Base-by-base conservation (phyloP, 2,888 invertebrate species). In the Idaea dimidiata region DNA sequence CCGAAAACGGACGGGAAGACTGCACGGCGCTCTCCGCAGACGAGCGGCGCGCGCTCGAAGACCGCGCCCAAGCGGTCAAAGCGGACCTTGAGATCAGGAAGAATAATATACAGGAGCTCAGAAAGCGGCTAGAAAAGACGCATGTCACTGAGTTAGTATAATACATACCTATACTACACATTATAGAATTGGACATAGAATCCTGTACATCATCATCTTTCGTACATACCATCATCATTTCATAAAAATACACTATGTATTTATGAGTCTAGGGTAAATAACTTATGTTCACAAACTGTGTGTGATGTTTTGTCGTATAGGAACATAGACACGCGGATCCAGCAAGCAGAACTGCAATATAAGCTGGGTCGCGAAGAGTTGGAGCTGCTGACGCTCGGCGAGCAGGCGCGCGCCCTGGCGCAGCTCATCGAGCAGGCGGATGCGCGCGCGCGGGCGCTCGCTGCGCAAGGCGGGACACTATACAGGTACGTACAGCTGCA, bases 331-430 rank as follows among this genome's bases (percentile, higher is more conserved):
- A 95, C 96, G 58, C 94, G 97, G 72, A 97, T 98, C 81, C 96
- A 97, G 78, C 97, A 97, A 81, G 98, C 98, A 0, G 98, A 98
- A 87, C 88, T 97, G 73, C 97, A 97, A 82, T 97, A 97, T 85
- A 96, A 97, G 82, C 89, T 97, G 71, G 97, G 97, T 0, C 94
- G 97, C 58, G 97, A 98, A 87, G 98, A 98, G 87, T 89, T 97
- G 70, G 97, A 97, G 87, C 93, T 97, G 78, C 89, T 97, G 71
- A 96, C 97, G 58, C 93, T 97, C 74, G 94, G 96, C 69, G 97
- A 97, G 89, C 97, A 97, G 88, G 95, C 95, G 62, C 94, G 97
- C 63, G 95, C 96, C 59, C 93, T 97, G 17, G 93, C 95, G n/a
- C 95, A 96, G 65, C 91, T 97, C 66, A 96, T 97, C 76, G 96